Base-by-base conservation (phyloP, 1,140 invertebrate genomes). In the Eubasilissa regina region DNA sequence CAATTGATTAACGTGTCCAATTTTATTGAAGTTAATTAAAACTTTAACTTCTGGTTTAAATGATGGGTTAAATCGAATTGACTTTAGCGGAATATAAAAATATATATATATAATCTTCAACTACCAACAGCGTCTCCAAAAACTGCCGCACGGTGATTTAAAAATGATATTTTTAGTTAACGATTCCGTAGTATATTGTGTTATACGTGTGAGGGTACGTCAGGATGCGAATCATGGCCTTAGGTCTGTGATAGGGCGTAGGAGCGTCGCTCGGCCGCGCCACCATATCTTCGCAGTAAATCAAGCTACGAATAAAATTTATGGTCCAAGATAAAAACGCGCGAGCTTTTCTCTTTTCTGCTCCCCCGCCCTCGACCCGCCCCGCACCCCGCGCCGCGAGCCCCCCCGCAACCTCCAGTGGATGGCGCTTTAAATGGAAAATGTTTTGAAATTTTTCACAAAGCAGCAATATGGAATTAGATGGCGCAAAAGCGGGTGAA, bases 271-370 rank as follows among this genome's bases (percentile, higher is more conserved):
- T n/a, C 58, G 74, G 74, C 74, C 74, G 74, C 58, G 21, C 64
- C 45, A 85, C 78, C 87, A 87, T 89, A 89, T 89, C 89, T 89
- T 86, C 86, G 88, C 89, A 88, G 87, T 89, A 89, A 89, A 89
- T 89, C 89, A 89, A 88, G 89, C 88, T 89, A 88, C 89, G 89
- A 89, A 89, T 89, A 89, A 89, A 89, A 89, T 89, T 89, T 89
- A 89, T 89, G 89, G 89, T 86, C 87, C 88, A 87, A 89, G 89
- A 89, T 89, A 89, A 89, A 89, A 89, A 89, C 89, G 89, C 89
- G 89, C 88, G 81, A 89, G 89, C 89, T 89, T 89, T 89, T 89
- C 89, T 89, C 89, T 89, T 89, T 89, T 89, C 88, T 78, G 62
- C 79, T 75, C 66, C 78, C 81, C 66, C 75, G 48, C 75, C 53